A percentile compares a stretch with the other conserved stretches of the same genome.
Conservation (phyloP, 2,797 vertebrate genomes). For the Sternarchorhynchus goeldii region DNA sequence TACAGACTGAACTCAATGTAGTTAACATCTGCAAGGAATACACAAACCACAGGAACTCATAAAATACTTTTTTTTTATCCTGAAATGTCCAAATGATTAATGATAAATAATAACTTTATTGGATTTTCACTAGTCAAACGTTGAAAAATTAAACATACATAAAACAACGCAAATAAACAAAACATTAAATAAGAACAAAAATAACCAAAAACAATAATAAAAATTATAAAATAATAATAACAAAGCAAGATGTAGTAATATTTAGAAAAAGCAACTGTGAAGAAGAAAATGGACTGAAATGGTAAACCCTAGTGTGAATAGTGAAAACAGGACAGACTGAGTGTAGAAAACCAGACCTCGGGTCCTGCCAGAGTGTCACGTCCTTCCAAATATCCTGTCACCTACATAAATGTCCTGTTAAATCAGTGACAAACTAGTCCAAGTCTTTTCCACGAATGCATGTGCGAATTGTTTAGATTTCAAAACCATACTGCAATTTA, state of each 20-base stretch:
- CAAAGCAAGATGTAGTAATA: neutral
- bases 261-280: neutral
- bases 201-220: neutral
- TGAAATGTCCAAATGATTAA: neutral
- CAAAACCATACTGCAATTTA: no score
- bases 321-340: no score
- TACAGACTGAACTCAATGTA: neutral
- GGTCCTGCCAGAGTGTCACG: neutral
- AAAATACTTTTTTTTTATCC: neutral
- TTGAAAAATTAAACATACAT: neutral
- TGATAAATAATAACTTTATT: slow-evolving; percentile 1
- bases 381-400: neutral
- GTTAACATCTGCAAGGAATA: no score
- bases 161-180: neutral
- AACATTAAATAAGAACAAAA: neutral
- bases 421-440: no score
- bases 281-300: neutral
- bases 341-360: neutral
- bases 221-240: neutral
- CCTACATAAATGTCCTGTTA: neutral
- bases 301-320: neutral
- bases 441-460: no score
- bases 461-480: no score
- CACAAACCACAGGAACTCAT: no score
- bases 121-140: neutral